These are phyloP conservation scores for Hermatobates lingyangjiaoensis DNA, from an alignment of 1,140 invertebrate genomes.

Conservation along the genomic window DNA sequence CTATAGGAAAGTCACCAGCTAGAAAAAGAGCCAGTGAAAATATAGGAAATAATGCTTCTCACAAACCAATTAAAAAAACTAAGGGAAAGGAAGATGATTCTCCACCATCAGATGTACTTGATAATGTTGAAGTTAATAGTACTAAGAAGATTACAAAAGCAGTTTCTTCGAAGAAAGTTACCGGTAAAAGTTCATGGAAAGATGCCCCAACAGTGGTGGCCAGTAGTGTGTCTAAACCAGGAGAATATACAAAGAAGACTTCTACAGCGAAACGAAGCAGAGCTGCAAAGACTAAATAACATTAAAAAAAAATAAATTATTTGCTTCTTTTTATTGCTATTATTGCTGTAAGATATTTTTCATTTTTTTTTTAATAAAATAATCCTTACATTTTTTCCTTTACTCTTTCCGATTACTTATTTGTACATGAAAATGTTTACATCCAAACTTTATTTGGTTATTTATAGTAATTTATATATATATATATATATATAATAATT, in stretches of 20 bases:
- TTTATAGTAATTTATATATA: too few relatives aligned
- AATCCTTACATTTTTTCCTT: too few relatives aligned
- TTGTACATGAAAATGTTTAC: too few relatives aligned
- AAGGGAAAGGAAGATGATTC: background rate
- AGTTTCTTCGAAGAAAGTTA: background rate
- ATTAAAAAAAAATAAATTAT: too few relatives aligned
- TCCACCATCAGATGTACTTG: background rate
- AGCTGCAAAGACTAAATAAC: too few relatives aligned
- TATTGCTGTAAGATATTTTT: too few relatives aligned
- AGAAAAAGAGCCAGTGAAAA: background rate
- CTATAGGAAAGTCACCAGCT: background rate
- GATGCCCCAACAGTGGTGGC: background rate
- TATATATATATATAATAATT: too few relatives aligned
- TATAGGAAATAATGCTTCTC: background rate
- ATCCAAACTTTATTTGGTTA: too few relatives aligned
- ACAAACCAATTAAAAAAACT: background rate
- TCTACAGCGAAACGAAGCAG: background rate
- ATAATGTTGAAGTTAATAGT: too few relatives aligned
- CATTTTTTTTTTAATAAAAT: too few relatives aligned
- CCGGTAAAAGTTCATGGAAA: background rate
- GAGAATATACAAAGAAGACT: conserved; percentile 1
- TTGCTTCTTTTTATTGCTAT: too few relatives aligned
- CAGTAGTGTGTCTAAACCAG: background rate
- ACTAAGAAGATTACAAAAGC: background rate
- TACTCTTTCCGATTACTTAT: too few relatives aligned